Conservation (phyloP, 2,113 vertebrate species). For the Pseudopodoces humilis region DNA sequence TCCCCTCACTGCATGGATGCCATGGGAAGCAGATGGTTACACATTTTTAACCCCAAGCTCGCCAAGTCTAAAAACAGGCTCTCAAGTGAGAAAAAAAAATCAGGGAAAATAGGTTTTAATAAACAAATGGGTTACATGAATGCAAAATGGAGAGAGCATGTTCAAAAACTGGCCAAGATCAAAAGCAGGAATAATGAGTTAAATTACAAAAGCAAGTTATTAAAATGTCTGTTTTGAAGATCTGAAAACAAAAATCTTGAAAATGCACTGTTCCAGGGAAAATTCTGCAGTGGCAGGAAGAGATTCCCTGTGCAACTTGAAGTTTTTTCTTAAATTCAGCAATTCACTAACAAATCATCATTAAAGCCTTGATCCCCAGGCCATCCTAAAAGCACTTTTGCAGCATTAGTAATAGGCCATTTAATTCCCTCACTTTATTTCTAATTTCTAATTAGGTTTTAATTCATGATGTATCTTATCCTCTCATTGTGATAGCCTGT, state of each 20-base stretch:
- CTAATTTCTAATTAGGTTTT: conserved; percentile 34
- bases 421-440: conserved; percentile 12
- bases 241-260: background rate
- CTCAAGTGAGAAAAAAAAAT: background rate
- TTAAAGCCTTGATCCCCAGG: background rate
- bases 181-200: background rate
- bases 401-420: background rate
- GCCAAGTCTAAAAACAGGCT: background rate
- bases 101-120: background rate
- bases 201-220: background rate
- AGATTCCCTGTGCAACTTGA: background rate
- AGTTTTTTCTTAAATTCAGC: background rate
- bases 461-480: background rate
- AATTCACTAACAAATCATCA: conserved; percentile 37
- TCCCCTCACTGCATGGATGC: background rate
- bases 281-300: background rate
- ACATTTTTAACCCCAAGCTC: background rate
- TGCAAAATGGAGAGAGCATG: background rate
- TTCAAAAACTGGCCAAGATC: background rate
- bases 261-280: background rate
- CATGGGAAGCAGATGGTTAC: background rate
- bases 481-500: background rate
- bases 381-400: conserved; percentile 14
- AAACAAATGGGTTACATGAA: background rate
- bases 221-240: background rate